Evolutionary conservation across 2,888 invertebrate species (phyloP).

Genomic region (Mythimna impura): DNA sequence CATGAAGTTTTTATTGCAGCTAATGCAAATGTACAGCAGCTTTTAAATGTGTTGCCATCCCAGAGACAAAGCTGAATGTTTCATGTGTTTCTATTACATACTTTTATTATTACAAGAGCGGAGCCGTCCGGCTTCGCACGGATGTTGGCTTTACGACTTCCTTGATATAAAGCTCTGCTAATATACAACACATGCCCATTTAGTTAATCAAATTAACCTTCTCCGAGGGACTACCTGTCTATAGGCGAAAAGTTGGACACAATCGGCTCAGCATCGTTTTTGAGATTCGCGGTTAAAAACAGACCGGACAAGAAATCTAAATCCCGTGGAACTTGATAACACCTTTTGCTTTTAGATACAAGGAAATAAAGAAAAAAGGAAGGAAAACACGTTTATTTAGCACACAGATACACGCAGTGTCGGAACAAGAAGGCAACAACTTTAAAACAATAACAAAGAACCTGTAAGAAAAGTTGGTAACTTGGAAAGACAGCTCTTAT

Average conservation of each 20-base stretch:
- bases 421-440: no score
- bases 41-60: neutral
- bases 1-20: neutral
- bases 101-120: neutral
- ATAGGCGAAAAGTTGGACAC: neutral
- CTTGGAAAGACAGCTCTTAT: no score
- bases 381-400: no score
- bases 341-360: no score
- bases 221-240: neutral
- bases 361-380: no score
- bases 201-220: neutral
- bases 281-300: neutral
- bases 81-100: neutral
- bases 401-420: no score
- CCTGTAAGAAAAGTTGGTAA: no score
- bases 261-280: neutral
- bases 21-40: neutral
- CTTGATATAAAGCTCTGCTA: slow-evolving; percentile 18
- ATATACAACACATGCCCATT: slow-evolving; percentile 9
- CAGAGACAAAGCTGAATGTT: neutral
- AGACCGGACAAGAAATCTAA: no score
- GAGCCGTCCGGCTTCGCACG: neutral
- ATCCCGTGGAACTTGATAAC: no score
- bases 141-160: slow-evolving; percentile 18
- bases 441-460: no score